Conservation (phyloP, 2,888 invertebrate genomes). For the Oxyteleia sp. region DNA sequence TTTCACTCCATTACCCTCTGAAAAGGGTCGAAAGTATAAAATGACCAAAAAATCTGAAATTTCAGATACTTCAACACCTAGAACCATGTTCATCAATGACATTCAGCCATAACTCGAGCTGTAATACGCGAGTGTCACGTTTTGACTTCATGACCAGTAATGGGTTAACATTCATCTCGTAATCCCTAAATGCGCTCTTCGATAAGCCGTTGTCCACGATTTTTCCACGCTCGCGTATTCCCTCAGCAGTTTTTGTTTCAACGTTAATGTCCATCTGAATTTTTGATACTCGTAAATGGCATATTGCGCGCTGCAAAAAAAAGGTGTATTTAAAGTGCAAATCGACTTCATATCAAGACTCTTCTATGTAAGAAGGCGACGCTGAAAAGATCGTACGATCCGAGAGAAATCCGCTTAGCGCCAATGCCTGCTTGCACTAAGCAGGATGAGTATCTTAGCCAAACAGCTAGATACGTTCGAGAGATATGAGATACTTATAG, state of each 20-base stretch:
- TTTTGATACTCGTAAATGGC: background rate
- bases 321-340: slow-evolving; percentile 35
- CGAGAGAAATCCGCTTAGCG: slow-evolving; percentile 39
- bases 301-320: background rate
- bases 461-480: slow-evolving; percentile 81
- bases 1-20: no score
- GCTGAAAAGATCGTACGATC: slow-evolving; percentile 24
- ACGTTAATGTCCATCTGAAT: slow-evolving; percentile 1
- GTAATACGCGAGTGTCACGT: no score
- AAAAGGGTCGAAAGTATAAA: no score
- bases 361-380: background rate
- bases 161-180: background rate
- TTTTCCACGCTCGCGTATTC: background rate
- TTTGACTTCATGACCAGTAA: no score
- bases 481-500: slow-evolving; percentile 81
- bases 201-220: background rate
- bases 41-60: no score
- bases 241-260: background rate
- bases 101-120: no score
- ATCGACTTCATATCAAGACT: slow-evolving; percentile 24
- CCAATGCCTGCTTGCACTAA: slow-evolving; percentile 46
- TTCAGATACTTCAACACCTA: no score
- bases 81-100: no score
- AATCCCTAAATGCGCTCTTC: slow-evolving; percentile 1
- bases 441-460: slow-evolving; percentile 79